These are phyloP conservation scores for Sclerurus mexicanus DNA, from an alignment of 2,113 vertebrate genomes.

Conservation along the genomic window DNA sequence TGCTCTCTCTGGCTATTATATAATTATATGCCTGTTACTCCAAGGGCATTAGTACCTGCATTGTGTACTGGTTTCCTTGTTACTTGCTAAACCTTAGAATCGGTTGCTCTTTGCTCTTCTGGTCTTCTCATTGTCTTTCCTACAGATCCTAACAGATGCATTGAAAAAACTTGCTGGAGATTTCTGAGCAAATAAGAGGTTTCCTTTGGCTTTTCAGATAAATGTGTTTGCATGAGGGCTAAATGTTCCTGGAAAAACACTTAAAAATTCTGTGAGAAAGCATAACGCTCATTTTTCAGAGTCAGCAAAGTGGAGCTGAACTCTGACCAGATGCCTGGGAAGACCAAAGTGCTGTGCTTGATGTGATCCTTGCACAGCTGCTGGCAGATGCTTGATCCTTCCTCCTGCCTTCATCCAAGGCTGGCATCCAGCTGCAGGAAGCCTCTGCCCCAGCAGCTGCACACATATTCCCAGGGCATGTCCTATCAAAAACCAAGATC, in stretches of 20 bases:
- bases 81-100: neutral
- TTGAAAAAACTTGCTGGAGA: neutral
- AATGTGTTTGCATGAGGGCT: neutral
- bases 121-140: neutral
- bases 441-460: neutral
- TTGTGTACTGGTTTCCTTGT: neutral
- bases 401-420: neutral
- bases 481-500: neutral
- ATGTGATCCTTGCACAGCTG: neutral
- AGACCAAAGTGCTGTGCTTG: neutral
- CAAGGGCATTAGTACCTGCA: neutral
- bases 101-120: neutral
- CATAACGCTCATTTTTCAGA: neutral
- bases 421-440: neutral
- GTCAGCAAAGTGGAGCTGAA: neutral
- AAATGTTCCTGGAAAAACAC: neutral
- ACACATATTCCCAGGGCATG: neutral
- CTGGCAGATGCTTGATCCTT: neutral
- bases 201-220: conserved; percentile 2
- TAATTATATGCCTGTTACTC: neutral
- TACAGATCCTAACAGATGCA: neutral
- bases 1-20: neutral
- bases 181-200: neutral
- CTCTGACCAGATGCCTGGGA: neutral
- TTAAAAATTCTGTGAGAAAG: neutral